Base-by-base conservation (phyloP, 1,140 invertebrate species). In the Chironomus tepperi region DNA sequence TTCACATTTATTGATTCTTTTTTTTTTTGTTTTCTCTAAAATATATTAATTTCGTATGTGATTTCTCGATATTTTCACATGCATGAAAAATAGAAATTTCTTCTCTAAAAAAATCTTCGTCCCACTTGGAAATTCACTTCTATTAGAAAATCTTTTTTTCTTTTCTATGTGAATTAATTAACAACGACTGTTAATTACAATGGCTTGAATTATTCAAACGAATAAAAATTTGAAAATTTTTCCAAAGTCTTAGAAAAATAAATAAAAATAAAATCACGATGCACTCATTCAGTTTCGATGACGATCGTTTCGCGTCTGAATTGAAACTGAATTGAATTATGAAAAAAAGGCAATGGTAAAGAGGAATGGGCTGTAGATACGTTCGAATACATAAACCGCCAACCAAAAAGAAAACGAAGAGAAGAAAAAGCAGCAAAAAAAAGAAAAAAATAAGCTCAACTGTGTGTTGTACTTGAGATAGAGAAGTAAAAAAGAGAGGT, bases 261-360 rank as follows among this genome's bases (percentile, higher is more conserved):
- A 34, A 34, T 34, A 34, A 34, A 34, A 34, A 34, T 34, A 34
- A 34, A 34, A 34, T 12, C 47, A 57, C 47, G 47, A n/a, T 57
- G 47, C 47, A 57, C 47, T 57, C 47, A 57, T 57, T 57, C 47
- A 57, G 47, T 70, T 70, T 70, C 16, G 65, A 18, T 70, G 65
- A 70, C 19, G 16, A 21, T 70, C 65, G 65, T 70, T 70, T 70
- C 65, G 65, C 65, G 65, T 70, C 65, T 70, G 65, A 70, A 70
- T 70, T 19, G 65, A 70, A 70, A 70, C 65, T 70, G 65, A 21
- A 70, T 70, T 70, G 65, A 70, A 70, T 70, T 70, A 70, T 70
- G 65, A 70, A 70, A 18, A 70, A 70, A 18, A 70, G 18, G 65
- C 65, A 70, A 18, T 70, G 24, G 65, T 70, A 70, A 57, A 34